These are phyloP conservation scores for Syrista parreyssii DNA, from an alignment of 2,888 invertebrate species.

Conservation along the genomic window DNA sequence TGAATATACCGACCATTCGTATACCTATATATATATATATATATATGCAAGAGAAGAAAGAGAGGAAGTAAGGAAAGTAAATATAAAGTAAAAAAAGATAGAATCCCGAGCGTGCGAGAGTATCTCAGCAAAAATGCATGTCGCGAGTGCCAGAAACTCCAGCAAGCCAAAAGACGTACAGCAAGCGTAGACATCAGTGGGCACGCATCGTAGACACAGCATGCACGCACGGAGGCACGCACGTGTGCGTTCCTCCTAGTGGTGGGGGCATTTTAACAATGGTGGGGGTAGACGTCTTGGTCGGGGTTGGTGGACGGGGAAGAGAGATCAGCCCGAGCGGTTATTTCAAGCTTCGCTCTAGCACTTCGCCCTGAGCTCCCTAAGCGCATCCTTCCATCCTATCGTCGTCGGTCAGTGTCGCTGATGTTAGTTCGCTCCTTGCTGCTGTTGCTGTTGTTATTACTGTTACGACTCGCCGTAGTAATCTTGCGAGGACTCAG, in stretches of 20 bases:
- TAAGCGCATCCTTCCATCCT: slow-evolving; percentile 39
- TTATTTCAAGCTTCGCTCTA: slow-evolving; percentile 63
- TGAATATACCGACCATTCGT: background rate
- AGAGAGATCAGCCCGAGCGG: slow-evolving; percentile 55
- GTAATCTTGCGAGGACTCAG: background rate
- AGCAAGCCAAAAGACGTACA: background rate
- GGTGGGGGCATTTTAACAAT: slow-evolving; percentile 9
- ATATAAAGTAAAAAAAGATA: background rate
- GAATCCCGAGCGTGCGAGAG: background rate
- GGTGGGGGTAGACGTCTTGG: slow-evolving; percentile 8
- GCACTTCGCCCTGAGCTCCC: slow-evolving; percentile 63
- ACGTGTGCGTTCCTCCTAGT: slow-evolving; percentile 20
- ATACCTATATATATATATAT: background rate
- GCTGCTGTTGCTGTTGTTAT: background rate
- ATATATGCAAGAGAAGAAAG: background rate
- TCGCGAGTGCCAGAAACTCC: background rate
- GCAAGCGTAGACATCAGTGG: background rate
- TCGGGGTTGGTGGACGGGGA: slow-evolving; percentile 57
- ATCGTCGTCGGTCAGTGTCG: slow-evolving; percentile 21
- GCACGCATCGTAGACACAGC: slow-evolving; percentile 16
- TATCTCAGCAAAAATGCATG: background rate
- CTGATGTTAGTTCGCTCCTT: background rate
- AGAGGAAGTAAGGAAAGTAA: background rate
- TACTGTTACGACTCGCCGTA: background rate
- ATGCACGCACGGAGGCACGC: slow-evolving; percentile 22